Base-by-base conservation (phyloP, 2,797 vertebrate genomes). In the Anguilla obscura region DNA sequence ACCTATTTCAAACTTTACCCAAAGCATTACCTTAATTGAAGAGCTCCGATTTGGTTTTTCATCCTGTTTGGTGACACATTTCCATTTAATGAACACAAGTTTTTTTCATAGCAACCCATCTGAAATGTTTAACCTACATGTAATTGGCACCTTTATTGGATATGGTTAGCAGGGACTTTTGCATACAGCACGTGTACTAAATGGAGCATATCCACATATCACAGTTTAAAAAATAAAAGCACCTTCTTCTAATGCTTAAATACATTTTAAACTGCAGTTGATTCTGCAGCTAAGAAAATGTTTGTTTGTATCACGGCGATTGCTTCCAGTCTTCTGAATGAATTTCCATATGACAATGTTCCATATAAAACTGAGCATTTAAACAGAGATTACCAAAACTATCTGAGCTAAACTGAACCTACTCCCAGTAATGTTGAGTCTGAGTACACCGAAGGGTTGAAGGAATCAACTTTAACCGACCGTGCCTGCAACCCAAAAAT, bases 401-500 rank as follows among this genome's bases (percentile, higher is more conserved):
- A 33, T 74, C 2, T 76, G 4, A 71, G 69, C 56, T 58, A 21
- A 58, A 58, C 14, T 58, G 56, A 58, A 58, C 56, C 56, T 3
- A 58, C 3, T 58, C 14, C 52, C 56, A 58, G 56, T 58, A 16
- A 58, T 58, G 33, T 76, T 36, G 12, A 40, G 14, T 40, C 33
- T 50, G 45, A 48, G 10, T 40, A 80, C 3, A 83, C 14, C 30
- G 52, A 50, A 50, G n/a, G 7, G 10, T 50, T 10, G 80, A 50
- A 50, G 21, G 3, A 5, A 3, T 76, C 10, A 33, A 76, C 74
- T 76, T 36, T 87, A 74, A 80, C 86, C 30, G 18, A 94, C 96
- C 96, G 95, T 96, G 95, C 95, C 96, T 94, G 95, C 95, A 69
- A 95, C 95, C 95, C 96, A 95, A 96, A 97, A 45, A 96, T 96